Evolutionary conservation across 2,113 vertebrate species (phyloP), one percentile per base, ranked within the genome.

Genomic region (Todiramphus chloris): DNA sequence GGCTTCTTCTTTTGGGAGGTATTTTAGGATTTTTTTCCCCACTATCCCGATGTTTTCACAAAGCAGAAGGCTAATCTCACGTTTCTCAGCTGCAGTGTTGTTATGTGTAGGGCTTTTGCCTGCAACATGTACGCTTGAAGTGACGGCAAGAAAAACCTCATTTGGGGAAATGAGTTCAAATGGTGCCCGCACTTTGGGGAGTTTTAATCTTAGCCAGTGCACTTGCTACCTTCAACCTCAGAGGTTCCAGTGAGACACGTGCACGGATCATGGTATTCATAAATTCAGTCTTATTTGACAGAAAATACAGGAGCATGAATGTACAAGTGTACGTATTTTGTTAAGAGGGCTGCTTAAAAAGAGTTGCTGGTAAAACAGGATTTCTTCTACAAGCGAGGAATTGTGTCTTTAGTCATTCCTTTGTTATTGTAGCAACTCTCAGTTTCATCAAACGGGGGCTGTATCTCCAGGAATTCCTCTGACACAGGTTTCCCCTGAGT

Each of bases 401-500:
- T 77, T 2, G 0, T 46, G 35, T 56, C 78, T 93, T 56, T 72
- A 79, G 56, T 88, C 39, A 64, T 43, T 72, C 27, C 44, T 75
- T 76, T 56, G 67, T 84, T 94, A 83, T 58, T 73, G 68, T 89
- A 73, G 21, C 33, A 46, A 9, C 39, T 73, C 81, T 75, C 25
- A 6, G 23, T 93, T 96, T 94, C 59, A 48, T 86, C 53, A 74
- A 28, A n/a, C 41, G 67, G 67, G 62, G n/a, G 4, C 48, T 80
- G 13, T 76, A 56, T 92, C 72, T 37, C 53, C 31, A 94, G 85
- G 90, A 91, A 88, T 93, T 92, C 85, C 78, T 92, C 63, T 94
- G 90, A 93, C 66, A 95, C 44, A 68, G 63, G 93, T 69, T 91
- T 91, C 81, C 70, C 55, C 31, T 2, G 44, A 75, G 78, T 64